These are phyloP conservation scores for Balaeniceps rex DNA, from an alignment of 2,113 vertebrate genomes.

Conservation along the genomic window DNA sequence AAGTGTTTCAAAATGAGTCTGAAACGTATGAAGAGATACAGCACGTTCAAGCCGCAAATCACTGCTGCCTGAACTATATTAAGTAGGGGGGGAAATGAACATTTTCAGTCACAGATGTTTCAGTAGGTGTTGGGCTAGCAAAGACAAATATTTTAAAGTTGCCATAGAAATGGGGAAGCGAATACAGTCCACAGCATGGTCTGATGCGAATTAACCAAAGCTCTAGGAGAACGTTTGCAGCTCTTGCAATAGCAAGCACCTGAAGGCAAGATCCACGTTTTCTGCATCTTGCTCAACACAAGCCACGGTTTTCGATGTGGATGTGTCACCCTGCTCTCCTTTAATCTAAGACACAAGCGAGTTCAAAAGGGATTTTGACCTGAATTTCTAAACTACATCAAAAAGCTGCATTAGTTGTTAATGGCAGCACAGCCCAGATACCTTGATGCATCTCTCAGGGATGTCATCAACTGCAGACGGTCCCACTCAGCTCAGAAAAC, in stretches of 20 bases:
- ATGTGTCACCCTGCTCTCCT: neutral
- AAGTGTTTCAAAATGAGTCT: neutral
- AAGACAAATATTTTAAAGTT: neutral
- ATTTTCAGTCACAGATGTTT: neutral
- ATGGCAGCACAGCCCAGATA: neutral
- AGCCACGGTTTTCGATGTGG: neutral
- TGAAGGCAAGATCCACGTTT: neutral
- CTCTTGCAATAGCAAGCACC: neutral
- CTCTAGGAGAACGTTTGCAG: neutral
- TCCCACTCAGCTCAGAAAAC: rapidly evolving
- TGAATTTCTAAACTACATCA: neutral
- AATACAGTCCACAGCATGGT: neutral
- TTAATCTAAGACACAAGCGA: neutral
- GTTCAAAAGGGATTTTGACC: neutral
- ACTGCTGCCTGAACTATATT: neutral
- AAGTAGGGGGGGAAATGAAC: rapidly evolving
- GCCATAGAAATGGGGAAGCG: neutral
- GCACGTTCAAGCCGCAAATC: rapidly evolving
- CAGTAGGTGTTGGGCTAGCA: neutral
- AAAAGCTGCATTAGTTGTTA: neutral
- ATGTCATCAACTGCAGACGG: neutral
- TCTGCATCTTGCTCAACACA: neutral
- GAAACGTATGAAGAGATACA: neutral
- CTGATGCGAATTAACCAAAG: neutral
- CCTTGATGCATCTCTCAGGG: rapidly evolving